phyloP scores from a whole-genome alignment of 1,140 invertebrate species.

The Mercenaria mercenaria region DNA sequence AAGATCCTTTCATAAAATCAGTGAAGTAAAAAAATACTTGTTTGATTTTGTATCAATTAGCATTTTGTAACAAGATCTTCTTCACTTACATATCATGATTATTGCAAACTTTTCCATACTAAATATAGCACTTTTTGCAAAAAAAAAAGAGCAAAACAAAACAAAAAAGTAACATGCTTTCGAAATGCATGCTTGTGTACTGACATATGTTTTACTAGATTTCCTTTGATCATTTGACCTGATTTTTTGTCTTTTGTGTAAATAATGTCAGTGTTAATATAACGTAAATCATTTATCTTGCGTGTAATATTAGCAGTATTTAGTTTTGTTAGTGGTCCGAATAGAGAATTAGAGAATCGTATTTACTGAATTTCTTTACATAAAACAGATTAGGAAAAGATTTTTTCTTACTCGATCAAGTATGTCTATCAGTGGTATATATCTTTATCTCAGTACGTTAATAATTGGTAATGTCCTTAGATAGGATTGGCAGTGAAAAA shows the following conservation, averaged over 20 bases:
- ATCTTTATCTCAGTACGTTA: neutral
- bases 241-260: constrained; percentile 6
- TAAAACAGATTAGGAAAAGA: constrained; percentile 7
- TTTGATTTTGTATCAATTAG: too few species aligned
- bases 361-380: neutral
- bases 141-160: too few species aligned
- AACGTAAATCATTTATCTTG: constrained; percentile 18
- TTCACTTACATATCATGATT: too few species aligned
- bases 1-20: too few species aligned
- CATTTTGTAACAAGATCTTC: too few species aligned
- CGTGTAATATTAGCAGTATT: neutral
- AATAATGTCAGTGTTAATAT: neutral
- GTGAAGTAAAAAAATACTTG: too few species aligned
- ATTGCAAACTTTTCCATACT: too few species aligned
- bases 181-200: too few species aligned
- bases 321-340: constrained; percentile 14
- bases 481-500: neutral
- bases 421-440: neutral
- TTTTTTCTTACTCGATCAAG: neutral
- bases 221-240: neutral
- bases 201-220: too few species aligned
- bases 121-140: too few species aligned
- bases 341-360: neutral
- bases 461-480: neutral
- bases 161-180: too few species aligned